A percentile compares a stretch with the other conserved stretches of the same genome.
Evolutionary conservation across 2,888 invertebrate genomes (phyloP).

Genomic region (Coelinius sp.): DNA sequence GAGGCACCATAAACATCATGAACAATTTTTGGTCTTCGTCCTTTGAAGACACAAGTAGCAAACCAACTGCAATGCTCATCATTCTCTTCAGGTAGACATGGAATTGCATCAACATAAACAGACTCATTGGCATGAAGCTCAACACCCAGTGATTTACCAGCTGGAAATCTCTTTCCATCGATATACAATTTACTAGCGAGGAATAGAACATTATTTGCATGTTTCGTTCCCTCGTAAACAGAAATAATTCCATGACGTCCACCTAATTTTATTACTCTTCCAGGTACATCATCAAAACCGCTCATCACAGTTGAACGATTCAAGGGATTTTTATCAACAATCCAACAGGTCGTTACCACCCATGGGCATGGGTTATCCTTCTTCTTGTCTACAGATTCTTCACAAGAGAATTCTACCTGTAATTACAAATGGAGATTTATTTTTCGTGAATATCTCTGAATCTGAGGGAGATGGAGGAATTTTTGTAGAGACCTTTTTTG

Average conservation of each 20-base stretch:
- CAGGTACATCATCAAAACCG: constrained; percentile 46
- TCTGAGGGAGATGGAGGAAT: too few relatives aligned
- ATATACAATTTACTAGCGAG: constrained; percentile 53
- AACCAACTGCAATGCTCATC: constrained; percentile 52
- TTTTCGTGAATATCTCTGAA: too few relatives aligned
- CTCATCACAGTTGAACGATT: constrained; percentile 33
- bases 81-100: constrained; percentile 55
- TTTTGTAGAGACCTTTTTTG: too few relatives aligned
- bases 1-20: too few relatives aligned
- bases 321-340: constrained; percentile 24
- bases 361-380: constrained; percentile 40
- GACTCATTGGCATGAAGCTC: constrained; percentile 43
- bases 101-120: constrained; percentile 57
- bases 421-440: not conserved
- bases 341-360: constrained; percentile 50
- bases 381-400: constrained; percentile 39
- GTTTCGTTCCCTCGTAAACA: constrained; percentile 23
- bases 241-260: constrained; percentile 51
- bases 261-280: constrained; percentile 44
- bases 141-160: constrained; percentile 46
- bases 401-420: constrained; percentile 54
- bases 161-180: constrained; percentile 50
- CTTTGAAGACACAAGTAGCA: constrained; percentile 55
- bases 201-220: constrained; percentile 48
- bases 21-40: constrained; percentile 47